Base-by-base conservation (phyloP, 2,888 invertebrate genomes). In the Pterostichus madidus region DNA sequence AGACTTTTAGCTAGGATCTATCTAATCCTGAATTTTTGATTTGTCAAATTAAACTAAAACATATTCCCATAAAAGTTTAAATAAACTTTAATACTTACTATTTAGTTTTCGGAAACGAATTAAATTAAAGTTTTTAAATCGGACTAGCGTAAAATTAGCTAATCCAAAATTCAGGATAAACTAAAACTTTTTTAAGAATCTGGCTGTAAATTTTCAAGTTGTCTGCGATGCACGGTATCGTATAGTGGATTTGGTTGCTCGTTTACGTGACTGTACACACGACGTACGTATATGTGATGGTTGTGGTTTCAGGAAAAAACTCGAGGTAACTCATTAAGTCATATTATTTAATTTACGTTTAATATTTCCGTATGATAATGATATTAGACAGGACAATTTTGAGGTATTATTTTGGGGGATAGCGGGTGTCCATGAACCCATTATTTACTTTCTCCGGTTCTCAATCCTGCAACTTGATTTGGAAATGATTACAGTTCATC, bases 391-490 rank as follows among this genome's bases (percentile, higher is more conserved):
- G 80, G 46, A 11, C 31, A 46, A 44, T 15, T 82, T 31, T 10
- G 75, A 13, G 76, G 82, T 13, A 64, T 83, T 35, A 17, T 83
- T 15, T 46, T 76, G 35, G 83, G 68, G 10, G 83, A 83, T 46
- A 32, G 32, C 24, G 83, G 78, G 2, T 78, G 78, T 49, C 31
- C 64, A 31, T 78, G 64, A 17, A 32, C 13, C 11, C 77, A 61
- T 10, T 78, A 61, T 35, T 15, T 83, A 17, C 11, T 83, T 0
- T 64, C 83, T 13, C 83, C 83, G 0, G 13, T 83, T 5, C 39
- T 77, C 11, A 68, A 78, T 76, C 82, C 59, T 39, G 6, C 8
- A 39, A 39, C 6, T 39, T 1, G 39, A 5, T 39, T 5, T 39
- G 39, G 5, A 17, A 59, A 35, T 24, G 46, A 39, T 75, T 53